Conservation (phyloP, 35 echinoderm and acorn worm genomes). For the Apostichopus californicus region DNA sequence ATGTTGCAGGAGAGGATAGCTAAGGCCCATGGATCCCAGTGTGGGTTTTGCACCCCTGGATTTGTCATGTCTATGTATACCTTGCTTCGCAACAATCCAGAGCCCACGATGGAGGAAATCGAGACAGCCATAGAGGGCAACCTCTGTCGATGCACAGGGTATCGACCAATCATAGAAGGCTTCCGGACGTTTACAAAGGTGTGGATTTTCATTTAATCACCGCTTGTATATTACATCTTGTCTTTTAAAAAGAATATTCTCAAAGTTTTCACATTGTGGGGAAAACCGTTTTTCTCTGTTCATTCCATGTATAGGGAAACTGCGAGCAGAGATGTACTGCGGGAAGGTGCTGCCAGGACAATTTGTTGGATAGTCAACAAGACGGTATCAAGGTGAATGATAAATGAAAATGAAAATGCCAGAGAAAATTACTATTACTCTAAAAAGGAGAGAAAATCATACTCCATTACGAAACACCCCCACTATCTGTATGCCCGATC, state of each 20-base stretch:
- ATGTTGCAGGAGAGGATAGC: constrained; percentile 62
- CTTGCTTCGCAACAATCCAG: constrained; percentile 81
- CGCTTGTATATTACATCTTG: neutral
- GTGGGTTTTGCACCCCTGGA: constrained; percentile 85
- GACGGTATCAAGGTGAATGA: neutral
- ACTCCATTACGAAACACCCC: too few species aligned
- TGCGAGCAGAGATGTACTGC: neutral
- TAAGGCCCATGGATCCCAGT: constrained; percentile 85
- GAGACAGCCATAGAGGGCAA: constrained; percentile 83
- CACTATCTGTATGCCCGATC: too few species aligned
- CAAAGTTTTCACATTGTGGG: neutral
- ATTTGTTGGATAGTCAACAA: neutral
- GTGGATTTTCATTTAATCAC: neutral
- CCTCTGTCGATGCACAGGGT: constrained; percentile 93
- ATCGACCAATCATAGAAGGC: constrained; percentile 93
- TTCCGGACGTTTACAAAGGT: constrained; percentile 88
- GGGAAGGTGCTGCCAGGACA: neutral
- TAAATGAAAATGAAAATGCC: too few species aligned
- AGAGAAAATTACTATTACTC: too few species aligned
- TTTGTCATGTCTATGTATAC: constrained; percentile 98
- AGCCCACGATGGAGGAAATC: constrained; percentile 82
- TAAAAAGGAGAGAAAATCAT: too few species aligned
- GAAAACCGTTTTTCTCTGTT: neutral
- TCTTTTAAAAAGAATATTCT: neutral
- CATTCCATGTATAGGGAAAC: neutral